A percentile compares a stretch with the other conserved stretches of the same genome.
phyloP scores from a whole-genome alignment of 2,797 vertebrate genomes.

The Chloroceryle inda region DNA sequence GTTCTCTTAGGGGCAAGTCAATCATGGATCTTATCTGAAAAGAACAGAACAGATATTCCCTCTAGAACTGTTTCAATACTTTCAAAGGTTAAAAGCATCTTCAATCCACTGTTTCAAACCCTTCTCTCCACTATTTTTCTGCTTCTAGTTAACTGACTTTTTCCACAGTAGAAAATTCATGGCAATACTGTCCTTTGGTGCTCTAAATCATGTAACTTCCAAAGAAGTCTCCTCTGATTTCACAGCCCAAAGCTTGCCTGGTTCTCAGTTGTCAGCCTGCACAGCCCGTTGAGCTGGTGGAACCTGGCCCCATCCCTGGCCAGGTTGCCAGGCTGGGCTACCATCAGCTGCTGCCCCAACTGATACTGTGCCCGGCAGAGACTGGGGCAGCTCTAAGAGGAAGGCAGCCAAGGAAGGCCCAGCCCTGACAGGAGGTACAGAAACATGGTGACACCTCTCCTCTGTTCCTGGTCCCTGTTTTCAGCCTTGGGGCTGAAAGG shows the following conservation, averaged over 20 bases:
- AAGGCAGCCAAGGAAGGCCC: too few relatives aligned
- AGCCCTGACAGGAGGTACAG: too few relatives aligned
- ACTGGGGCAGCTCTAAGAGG: too few relatives aligned
- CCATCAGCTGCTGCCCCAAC: neutral
- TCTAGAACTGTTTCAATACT: neutral
- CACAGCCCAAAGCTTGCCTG: neutral
- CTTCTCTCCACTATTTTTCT: neutral
- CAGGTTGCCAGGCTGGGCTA: neutral
- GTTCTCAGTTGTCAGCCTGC: neutral
- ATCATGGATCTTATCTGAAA: neutral
- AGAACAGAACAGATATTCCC: neutral
- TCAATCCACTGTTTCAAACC: neutral
- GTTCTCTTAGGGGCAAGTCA: neutral
- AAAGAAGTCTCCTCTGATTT: neutral
- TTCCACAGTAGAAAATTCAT: neutral
- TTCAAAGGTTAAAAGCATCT: neutral
- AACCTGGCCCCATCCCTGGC: neutral
- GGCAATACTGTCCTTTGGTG: neutral
- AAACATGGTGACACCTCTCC: too few relatives aligned
- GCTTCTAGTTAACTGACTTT: neutral
- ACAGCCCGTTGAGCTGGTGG: neutral
- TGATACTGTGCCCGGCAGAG: too few relatives aligned
- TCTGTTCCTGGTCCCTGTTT: too few relatives aligned
- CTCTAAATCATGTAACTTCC: neutral
- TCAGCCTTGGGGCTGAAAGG: too few relatives aligned